Percentiles rank a stretch among this genome's conserved stretches.
These are phyloP conservation scores for Tiphia femorata DNA, from an alignment of 2,888 invertebrate species.

Conservation along the genomic window DNA sequence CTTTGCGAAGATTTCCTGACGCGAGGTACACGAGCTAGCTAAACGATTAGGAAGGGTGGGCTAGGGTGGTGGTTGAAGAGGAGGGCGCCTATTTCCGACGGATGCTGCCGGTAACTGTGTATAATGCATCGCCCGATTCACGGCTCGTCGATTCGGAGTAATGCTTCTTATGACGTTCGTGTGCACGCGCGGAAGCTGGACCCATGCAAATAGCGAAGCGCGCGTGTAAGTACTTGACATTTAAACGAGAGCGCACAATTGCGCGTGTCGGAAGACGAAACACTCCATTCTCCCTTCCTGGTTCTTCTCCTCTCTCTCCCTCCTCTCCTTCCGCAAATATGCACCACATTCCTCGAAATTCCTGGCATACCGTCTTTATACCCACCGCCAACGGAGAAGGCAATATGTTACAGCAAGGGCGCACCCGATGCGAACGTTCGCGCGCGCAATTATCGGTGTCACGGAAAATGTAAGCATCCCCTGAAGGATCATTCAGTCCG, in stretches of 20 bases:
- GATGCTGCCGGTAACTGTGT: conserved; percentile 30
- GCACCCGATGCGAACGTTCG: too few species aligned
- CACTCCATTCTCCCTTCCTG: neutral
- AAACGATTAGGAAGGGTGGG: conserved; percentile 17
- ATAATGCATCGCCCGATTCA: conserved; percentile 40
- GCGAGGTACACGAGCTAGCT: conserved; percentile 28
- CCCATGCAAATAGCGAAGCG: too few species aligned
- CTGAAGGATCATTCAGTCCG: too few species aligned
- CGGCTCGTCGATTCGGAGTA: conserved; percentile 32
- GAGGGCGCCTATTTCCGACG: conserved; percentile 23
- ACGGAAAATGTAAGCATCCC: too few species aligned
- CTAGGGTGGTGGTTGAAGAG: conserved; percentile 23
- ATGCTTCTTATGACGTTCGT: conserved; percentile 5
- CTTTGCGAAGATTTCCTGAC: conserved; percentile 45
- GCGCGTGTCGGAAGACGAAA: neutral
- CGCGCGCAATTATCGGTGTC: too few species aligned
- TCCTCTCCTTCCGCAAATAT: too few species aligned
- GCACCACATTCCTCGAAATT: too few species aligned
- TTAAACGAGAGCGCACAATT: neutral
- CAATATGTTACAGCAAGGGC: too few species aligned
- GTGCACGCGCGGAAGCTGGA: neutral
- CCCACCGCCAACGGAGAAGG: too few species aligned
- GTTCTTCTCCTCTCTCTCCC: too few species aligned
- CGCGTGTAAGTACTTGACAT: neutral
- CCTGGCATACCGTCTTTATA: too few species aligned